Evolutionary conservation across 1,140 invertebrate species (phyloP), one percentile per base, ranked within the genome.

Genomic region (Dryas iulia): DNA sequence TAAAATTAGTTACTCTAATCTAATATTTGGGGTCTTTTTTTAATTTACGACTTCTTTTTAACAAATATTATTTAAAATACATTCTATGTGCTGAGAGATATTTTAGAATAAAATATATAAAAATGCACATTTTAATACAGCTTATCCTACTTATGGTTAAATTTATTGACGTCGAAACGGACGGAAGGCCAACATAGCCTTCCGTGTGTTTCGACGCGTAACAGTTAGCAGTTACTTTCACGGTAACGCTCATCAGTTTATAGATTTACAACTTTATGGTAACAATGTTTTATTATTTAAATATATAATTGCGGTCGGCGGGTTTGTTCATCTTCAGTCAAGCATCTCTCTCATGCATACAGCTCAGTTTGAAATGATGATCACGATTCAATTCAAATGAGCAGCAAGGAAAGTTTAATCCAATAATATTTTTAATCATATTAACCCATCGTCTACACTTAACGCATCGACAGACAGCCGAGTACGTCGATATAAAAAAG

Each of bases 361-460:
- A 74, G 82, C 35, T 61, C 73, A 81, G 74, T 78, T 81, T 80
- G 77, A 78, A 79, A 80, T 81, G 84, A 83, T 85, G 80, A 69
- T 81, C 73, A 88, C 81, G 77, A 82, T 63, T 56, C 47, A 63
- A 63, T 14, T 84, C 70, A 76, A 64, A 59, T 67, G 84, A 89
- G 83, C 88, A 89, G 74, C 81, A 88, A 90, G 88, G 88, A 88
- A 78, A 84, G 78, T 74, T 76, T 67, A 66, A 69, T 58, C 35
- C 35, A 63, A 52, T 54, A 54, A 70, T 57, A 70, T 3, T 54
- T n/a, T 65, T 39, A 54, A 65, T 70, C n/a, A 54, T 28, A 65
- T 72, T 54, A 66, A 64, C 28, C 68, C 61, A 53, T 64, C 18
- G 47, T 57, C 61, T 18, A 64, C 54, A 35, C 54, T 70, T 61